phyloP scores from a whole-genome alignment of 2,113 vertebrate species.

The Alethe castanea region DNA sequence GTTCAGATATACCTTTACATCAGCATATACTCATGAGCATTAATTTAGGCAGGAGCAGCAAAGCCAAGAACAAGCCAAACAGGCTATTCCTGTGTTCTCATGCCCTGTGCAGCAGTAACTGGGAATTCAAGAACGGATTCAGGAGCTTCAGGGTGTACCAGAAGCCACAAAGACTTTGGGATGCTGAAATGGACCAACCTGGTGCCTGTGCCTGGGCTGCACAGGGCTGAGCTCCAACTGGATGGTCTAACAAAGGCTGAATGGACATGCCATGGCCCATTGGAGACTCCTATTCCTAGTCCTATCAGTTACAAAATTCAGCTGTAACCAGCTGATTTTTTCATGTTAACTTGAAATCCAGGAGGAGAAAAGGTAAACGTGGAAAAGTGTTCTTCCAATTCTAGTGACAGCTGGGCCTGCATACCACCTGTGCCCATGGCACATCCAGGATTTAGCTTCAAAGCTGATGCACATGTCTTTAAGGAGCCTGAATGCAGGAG shows the following conservation, averaged over 20 bases:
- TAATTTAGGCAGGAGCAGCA: neutral
- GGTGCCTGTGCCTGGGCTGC: neutral
- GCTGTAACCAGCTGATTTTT: neutral
- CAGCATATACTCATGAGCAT: neutral
- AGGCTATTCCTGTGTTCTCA: neutral
- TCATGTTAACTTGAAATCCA: neutral
- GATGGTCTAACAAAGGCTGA: too few species aligned
- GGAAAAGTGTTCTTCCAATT: neutral
- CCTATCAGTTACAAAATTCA: neutral
- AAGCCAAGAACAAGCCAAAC: neutral
- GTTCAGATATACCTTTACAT: neutral
- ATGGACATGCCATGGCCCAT: neutral
- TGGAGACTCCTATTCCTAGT: neutral
- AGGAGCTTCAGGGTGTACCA: neutral
- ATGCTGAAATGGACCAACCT: neutral
- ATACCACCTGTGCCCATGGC: too few species aligned
- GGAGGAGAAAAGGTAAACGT: neutral
- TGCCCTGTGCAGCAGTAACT: neutral
- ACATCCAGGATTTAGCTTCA: too few species aligned
- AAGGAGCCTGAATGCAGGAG: too few species aligned
- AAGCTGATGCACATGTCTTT: too few species aligned
- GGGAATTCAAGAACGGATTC: neutral
- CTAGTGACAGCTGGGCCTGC: neutral
- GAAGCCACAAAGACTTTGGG: neutral
- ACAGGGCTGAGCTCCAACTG: neutral